These are phyloP conservation scores for Temnothorax unifasciatus DNA, from an alignment of 2,888 invertebrate genomes.

Conservation along the genomic window DNA sequence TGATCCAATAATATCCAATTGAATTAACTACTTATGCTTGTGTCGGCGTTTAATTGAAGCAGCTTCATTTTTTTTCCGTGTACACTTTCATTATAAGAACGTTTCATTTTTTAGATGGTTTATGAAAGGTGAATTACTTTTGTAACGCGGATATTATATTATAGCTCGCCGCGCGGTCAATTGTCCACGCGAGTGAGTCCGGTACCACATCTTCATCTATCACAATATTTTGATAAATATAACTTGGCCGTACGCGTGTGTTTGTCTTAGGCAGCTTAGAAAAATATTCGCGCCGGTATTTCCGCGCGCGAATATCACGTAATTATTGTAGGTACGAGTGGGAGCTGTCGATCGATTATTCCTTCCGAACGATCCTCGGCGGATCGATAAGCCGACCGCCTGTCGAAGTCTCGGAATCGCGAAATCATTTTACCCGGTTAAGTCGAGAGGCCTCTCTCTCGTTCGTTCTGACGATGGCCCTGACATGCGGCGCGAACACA, in stretches of 20 bases:
- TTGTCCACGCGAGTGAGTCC: slow-evolving; percentile 64
- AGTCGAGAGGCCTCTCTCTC: slow-evolving; percentile 72
- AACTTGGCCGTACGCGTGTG: slow-evolving; percentile 82
- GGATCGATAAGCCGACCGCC: slow-evolving; percentile 61
- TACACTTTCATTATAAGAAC: not conserved
- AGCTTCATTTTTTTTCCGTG: no score
- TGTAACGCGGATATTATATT: slow-evolving; percentile 36
- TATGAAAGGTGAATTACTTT: not conserved
- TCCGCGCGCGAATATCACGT: slow-evolving; percentile 60
- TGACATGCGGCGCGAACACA: slow-evolving; percentile 76
- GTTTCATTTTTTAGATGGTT: not conserved
- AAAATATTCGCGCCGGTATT: slow-evolving; percentile 77
- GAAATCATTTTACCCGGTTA: slow-evolving; percentile 75
- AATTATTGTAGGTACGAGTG: slow-evolving; percentile 32
- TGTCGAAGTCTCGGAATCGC: slow-evolving; percentile 71
- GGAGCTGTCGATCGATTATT: slow-evolving; percentile 28
- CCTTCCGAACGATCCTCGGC: slow-evolving; percentile 32
- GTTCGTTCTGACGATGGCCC: slow-evolving; percentile 56
- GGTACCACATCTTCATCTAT: slow-evolving; percentile 75
- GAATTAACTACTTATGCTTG: no score
- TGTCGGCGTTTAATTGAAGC: no score
- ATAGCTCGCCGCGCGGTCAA: slow-evolving; percentile 70
- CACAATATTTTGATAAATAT: slow-evolving; percentile 84
- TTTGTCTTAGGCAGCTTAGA: slow-evolving; percentile 80
- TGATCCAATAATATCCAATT: no score